Evolutionary conservation across 2,888 invertebrate species (phyloP), one percentile per base, ranked within the genome.

Genomic region (Caenorhabditis sp.): DNA sequence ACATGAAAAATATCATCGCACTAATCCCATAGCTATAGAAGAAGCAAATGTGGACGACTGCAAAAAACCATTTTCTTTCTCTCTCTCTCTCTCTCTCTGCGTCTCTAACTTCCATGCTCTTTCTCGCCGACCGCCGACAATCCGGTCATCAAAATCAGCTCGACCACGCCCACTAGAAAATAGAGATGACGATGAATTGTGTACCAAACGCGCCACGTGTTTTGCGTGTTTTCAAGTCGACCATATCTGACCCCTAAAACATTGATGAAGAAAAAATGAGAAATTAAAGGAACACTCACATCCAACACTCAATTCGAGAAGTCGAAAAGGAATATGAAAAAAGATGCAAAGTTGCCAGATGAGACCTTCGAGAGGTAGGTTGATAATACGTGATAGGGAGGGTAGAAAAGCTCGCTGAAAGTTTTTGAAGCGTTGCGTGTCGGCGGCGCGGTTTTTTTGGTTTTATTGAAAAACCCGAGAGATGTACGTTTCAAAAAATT

Each of bases 131-230:
- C 79, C 12, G 83, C 82, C n/a, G 84, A 84, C 24, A 83, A 64
- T 21, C 81, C 83, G 43, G 81, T 76, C 76, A 85, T 66, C 89
- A 91, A 92, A 59, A 90, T 92, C 59, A 91, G 70, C 61, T 85
- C 85, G 21, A 79, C 61, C 23, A 68, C 58, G n/a, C 85, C 85
- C 57, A 85, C 71, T 31, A 85, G 62, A 27, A 71, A 61, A 63
- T 85, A 85, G n/a, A 77, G 63, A 62, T 83, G 79, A 53, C 76
- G 75, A 71, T 78, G 69, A 59, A 83, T 31, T 49, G 67, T 75
- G 68, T 85, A 84, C 66, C 84, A 66, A 14, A 78, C 59, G 1
- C 81, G 81, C 57, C 62, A 75, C n/a, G 66, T 65, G 55, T 76
- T 76, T 57, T 78, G 69, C 17, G 80, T 79, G 31, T 76, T 77